Conservation (phyloP, 2,888 invertebrate species). For the Xanthia icteritia region DNA sequence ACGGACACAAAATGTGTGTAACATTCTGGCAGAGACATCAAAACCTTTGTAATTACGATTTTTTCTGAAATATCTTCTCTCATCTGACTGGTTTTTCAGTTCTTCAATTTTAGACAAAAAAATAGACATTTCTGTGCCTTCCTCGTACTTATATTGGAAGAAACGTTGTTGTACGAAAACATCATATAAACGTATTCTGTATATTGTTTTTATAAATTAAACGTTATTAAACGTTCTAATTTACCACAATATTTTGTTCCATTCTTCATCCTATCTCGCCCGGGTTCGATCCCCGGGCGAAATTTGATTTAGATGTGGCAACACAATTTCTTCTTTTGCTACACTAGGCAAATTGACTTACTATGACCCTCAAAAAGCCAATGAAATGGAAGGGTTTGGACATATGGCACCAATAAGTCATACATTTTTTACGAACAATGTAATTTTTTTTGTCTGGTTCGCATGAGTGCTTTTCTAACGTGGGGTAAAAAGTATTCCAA, state of each 20-base stretch:
- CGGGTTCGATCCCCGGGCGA: too few relatives aligned
- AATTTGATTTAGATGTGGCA: too few relatives aligned
- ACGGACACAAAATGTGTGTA: not conserved
- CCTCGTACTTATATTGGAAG: not conserved
- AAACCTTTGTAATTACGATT: not conserved
- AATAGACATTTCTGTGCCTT: not conserved
- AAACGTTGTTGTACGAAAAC: not conserved
- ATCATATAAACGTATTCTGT: too few relatives aligned
- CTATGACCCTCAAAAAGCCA: slow-evolving; percentile 13
- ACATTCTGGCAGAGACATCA: not conserved
- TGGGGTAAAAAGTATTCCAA: not conserved
- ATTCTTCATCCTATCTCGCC: too few relatives aligned
- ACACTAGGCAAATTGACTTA: slow-evolving; percentile 2
- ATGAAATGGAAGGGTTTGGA: slow-evolving; percentile 41
- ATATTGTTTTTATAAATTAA: too few relatives aligned
- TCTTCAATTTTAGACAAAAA: not conserved
- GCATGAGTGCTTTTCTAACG: slow-evolving; percentile 12
- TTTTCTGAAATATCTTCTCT: not conserved
- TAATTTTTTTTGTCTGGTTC: slow-evolving; percentile 14
- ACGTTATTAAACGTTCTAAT: too few relatives aligned
- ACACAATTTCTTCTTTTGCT: too few relatives aligned
- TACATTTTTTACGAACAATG: slow-evolving; percentile 14
- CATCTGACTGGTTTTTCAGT: not conserved
- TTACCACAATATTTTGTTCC: too few relatives aligned
- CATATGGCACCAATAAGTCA: slow-evolving; percentile 29